These are phyloP conservation scores for Enchytraeus crypticus DNA, from an alignment of 2,888 invertebrate species.

Conservation along the genomic window DNA sequence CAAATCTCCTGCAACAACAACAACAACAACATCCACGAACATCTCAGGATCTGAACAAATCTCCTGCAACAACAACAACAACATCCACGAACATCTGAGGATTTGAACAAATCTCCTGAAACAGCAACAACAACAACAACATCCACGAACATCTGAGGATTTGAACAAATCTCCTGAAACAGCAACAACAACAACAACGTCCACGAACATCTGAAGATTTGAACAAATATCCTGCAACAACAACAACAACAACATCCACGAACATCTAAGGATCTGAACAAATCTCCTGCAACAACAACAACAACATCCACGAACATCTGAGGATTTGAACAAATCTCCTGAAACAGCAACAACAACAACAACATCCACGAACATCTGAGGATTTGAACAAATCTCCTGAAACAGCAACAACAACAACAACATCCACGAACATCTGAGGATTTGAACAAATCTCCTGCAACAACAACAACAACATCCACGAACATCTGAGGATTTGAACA, in stretches of 20 bases:
- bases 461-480: background rate
- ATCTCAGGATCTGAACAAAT: background rate
- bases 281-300: no score
- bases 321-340: conserved; percentile 71
- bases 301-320: conserved; percentile 75
- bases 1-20: conserved; percentile 61
- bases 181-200: no score
- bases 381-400: conserved; percentile 67
- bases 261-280: no score
- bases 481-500: background rate
- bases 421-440: background rate
- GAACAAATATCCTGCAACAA: no score
- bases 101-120: conserved; percentile 64
- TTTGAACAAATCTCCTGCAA: background rate
- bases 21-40: background rate
- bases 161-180: no score
- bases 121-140: no score
- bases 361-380: no score
- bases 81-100: conserved; percentile 78
- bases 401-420: conserved; percentile 14
- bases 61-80: no score
- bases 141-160: no score
- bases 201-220: no score
- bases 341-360: no score
- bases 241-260: no score